Evolutionary conservation across 1,140 invertebrate species (phyloP).

Genomic region (Popillia japonica): DNA sequence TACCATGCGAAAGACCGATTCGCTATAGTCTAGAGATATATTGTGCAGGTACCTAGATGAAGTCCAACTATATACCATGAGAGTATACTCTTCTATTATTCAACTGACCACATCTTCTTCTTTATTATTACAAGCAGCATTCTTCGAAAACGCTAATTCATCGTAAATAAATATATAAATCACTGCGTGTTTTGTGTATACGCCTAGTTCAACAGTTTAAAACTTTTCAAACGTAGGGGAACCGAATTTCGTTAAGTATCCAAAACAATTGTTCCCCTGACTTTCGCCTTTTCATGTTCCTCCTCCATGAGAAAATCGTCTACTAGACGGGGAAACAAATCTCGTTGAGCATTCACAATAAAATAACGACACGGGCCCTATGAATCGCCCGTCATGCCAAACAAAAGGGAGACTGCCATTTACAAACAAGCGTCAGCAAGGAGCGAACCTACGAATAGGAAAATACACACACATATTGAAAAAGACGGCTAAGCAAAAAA

Average conservation of each 20-base stretch:
- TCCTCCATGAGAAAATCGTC: conserved; percentile 29
- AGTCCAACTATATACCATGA: too few relatives aligned
- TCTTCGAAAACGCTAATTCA: conserved; percentile 24
- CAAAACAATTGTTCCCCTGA: conserved; percentile 30
- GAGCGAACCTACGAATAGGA: not conserved
- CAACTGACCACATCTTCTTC: not conserved
- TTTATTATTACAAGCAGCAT: conserved; percentile 12
- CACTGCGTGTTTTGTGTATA: conserved; percentile 6
- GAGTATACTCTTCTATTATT: not conserved
- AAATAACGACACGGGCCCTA: conserved; percentile 19
- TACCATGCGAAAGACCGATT: too few relatives aligned
- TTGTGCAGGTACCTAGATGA: too few relatives aligned
- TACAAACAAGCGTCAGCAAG: conserved; percentile 29
- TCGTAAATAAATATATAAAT: conserved; percentile 34
- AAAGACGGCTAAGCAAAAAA: conserved; percentile 6
- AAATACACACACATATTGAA: not conserved
- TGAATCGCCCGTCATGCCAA: conserved; percentile 1
- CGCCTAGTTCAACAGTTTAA: not conserved
- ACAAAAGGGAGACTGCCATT: conserved; percentile 33
- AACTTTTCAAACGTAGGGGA: not conserved
- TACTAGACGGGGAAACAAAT: conserved; percentile 12
- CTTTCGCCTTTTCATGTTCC: conserved; percentile 25
- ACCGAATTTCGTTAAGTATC: conserved; percentile 22
- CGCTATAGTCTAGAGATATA: too few relatives aligned
- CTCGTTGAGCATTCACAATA: conserved; percentile 29